Evolutionary conservation across 2,113 vertebrate species (phyloP), one percentile per base, ranked within the genome.

Genomic region (Pelodiscus sinensis): DNA sequence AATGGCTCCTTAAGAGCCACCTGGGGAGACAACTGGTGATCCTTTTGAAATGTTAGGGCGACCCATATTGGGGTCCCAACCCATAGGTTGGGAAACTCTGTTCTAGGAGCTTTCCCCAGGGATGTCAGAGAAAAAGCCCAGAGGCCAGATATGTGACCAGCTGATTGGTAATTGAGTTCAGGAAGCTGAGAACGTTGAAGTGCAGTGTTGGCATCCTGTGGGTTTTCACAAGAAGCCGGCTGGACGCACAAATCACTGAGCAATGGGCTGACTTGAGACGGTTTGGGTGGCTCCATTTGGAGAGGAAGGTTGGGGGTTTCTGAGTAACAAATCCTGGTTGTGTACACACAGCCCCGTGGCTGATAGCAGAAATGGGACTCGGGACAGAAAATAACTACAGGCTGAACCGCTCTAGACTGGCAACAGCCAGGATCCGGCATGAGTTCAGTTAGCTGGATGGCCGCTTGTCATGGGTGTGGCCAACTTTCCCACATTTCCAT

Each of bases 221-320:
- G 79, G 92, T 86, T 87, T 81, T 71, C 89, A 82, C 90, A 92
- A 16, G 87, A 90, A 92, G 55, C 38, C 1, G 90, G 78, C 87
- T 80, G 94, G 60, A 87, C 82, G 91, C 79, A 90, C 89, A 87
- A 96, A 91, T 87, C 93, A 84, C 90, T 96, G 96, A 91, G 94
- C 89, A 87, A 95, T 93, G 93, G 89, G 93, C 84, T 94, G 93
- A 96, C 94, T 82, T 82, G 89, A 92, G 90, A 88, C 1, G 87
- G 73, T 79, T 78, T 87, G 80, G 91, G 54, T 81, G 73, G 88
- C 68, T 89, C 84, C 50, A 1, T 93, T 88, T 68, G 90, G 93
- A 44, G 92, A 92, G 65, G 65, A 94, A 71, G 80, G 85, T 86
- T 84, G 10, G 78, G 86, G 81, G 86, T 83, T 81, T 31, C 80